Evolutionary conservation across 2,888 invertebrate species (phyloP), one percentile per base, ranked within the genome.

Genomic region (Clunio marinus): DNA sequence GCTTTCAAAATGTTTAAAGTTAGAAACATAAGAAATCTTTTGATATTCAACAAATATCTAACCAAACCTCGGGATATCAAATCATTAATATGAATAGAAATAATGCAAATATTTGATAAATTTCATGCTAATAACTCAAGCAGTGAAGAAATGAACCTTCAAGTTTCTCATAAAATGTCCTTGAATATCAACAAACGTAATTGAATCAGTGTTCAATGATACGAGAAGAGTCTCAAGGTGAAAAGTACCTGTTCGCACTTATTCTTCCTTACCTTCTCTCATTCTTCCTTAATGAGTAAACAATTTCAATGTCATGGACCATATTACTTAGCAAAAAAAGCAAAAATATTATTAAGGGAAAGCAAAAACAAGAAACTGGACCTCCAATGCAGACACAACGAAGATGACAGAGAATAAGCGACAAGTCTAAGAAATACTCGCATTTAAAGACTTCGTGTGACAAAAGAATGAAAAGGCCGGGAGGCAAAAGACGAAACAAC

Each of bases 171-270:
- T n/a, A n/a, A n/a, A n/a, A n/a, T n/a, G n/a, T n/a, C n/a, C n/a
- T n/a, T n/a, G n/a, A n/a, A n/a, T n/a, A n/a, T n/a, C n/a, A n/a
- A n/a, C n/a, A n/a, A n/a, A n/a, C n/a, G n/a, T n/a, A n/a, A n/a
- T n/a, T n/a, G n/a, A n/a, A n/a, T n/a, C n/a, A n/a, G n/a, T n/a
- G n/a, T n/a, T 51, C 17, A 51, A 32, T 13, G 51, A 3, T 51
- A 51, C n/a, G n/a, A 51, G 20, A 51, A 51, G 51, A 51, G 2
- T 41, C 32, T 41, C 15, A 22, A 59, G 32, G 8, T 32, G 32
- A 59, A 35, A 59, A 27, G 45, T 63, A 63, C 62, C 62, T 63
- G 62, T 63, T 63, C 62, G 62, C 45, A 63, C 62, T 63, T 60
- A 35, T 17, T 28, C n/a, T 24, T 28, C 28, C 32, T 58, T 32